A percentile compares a stretch with the other conserved stretches of the same genome.
Evolutionary conservation across 2,888 invertebrate species (phyloP).

Genomic region (Lasioglossum oenotherae): DNA sequence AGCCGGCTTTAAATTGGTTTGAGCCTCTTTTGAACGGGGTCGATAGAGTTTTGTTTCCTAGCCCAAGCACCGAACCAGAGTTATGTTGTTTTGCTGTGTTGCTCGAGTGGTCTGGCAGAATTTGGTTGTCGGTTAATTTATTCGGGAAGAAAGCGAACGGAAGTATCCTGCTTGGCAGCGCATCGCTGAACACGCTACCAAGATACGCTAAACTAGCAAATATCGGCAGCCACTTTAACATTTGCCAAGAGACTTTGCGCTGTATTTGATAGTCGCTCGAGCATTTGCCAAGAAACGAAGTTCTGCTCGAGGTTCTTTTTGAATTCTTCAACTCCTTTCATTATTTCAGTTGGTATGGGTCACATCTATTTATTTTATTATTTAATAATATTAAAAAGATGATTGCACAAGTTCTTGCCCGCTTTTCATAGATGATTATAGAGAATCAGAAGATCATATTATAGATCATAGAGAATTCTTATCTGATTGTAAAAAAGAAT

Average conservation of each 20-base stretch:
- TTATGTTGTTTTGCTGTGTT: slow-evolving; percentile 2
- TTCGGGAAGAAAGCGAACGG: not conserved
- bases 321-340: not conserved
- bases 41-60: slow-evolving; percentile 27
- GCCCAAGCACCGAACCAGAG: no score
- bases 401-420: no score
- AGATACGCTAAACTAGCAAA: no score
- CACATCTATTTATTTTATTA: no score
- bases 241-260: not conserved
- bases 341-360: not conserved
- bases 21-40: slow-evolving; percentile 24
- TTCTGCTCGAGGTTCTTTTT: not conserved
- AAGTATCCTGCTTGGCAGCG: not conserved
- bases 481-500: no score
- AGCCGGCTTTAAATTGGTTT: slow-evolving; percentile 42
- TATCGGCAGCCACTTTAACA: not conserved
- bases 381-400: no score
- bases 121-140: slow-evolving; percentile 5
- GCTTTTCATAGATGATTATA: no score
- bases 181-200: not conserved
- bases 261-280: not conserved
- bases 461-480: no score
- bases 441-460: no score
- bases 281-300: not conserved
- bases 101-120: not conserved